Percentiles rank a stretch among this genome's conserved stretches.
Conservation (phyloP, 1,140 invertebrate genomes). For the Berghia stephanieae region DNA sequence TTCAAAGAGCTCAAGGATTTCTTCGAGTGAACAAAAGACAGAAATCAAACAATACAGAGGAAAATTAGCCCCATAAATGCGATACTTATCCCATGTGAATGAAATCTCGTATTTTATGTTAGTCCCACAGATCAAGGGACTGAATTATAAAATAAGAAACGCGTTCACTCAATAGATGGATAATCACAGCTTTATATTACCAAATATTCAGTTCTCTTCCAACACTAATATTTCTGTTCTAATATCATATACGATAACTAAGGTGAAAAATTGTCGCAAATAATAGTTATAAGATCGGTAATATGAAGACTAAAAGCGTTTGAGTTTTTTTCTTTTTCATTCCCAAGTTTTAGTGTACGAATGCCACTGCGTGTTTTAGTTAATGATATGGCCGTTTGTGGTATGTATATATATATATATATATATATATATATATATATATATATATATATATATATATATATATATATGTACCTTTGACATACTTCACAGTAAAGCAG, state of each 20-base stretch:
- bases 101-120: no score
- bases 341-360: neutral
- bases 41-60: no score
- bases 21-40: no score
- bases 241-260: neutral
- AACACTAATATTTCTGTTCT: neutral
- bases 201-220: no score
- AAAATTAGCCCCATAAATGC: no score
- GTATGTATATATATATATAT: constrained; percentile 24
- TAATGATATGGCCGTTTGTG: neutral
- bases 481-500: neutral
- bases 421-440: constrained; percentile 12
- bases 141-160: no score
- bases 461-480: constrained; percentile 10
- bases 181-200: no score
- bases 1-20: no score
- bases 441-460: constrained; percentile 21
- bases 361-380: neutral
- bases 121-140: no score
- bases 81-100: no score
- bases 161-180: no score
- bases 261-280: neutral
- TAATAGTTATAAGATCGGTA: neutral
- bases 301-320: neutral
- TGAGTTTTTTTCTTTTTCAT: neutral